phyloP scores from a whole-genome alignment of 2,797 vertebrate species.

The Amazonetta brasiliensis region DNA sequence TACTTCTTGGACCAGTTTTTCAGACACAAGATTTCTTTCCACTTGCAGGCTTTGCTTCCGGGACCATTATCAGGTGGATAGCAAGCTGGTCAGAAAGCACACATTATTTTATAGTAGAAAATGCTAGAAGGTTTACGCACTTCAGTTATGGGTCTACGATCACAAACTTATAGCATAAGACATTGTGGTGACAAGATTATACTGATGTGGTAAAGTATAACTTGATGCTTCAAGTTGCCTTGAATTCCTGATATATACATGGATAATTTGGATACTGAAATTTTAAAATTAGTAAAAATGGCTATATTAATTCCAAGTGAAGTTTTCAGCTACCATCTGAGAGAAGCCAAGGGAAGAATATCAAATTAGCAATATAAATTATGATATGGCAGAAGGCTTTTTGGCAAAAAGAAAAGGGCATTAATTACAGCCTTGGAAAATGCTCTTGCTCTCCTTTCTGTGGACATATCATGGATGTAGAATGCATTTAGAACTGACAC shows the following conservation, averaged over 20 bases:
- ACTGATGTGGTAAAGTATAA: fast-evolving
- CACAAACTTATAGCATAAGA: neutral
- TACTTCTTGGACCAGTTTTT: neutral
- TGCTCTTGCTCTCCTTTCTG: neutral
- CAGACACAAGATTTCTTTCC: neutral
- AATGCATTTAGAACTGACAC: neutral
- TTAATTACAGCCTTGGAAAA: constrained; percentile 26
- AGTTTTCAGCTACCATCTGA: neutral
- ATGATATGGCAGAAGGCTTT: neutral
- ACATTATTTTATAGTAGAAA: neutral
- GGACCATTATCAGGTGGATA: too few relatives aligned
- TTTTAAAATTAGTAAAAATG: neutral
- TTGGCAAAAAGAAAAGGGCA: neutral
- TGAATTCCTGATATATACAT: neutral
- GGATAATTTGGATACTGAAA: neutral
- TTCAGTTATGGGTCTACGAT: neutral
- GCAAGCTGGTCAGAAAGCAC: neutral
- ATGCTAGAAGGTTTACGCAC: fast-evolving
- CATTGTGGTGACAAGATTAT: neutral
- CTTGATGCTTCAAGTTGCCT: neutral
- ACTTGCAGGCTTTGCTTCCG: fast-evolving
- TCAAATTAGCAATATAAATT: neutral
- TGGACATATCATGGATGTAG: neutral
- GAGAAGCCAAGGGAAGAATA: neutral
- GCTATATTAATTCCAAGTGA: neutral